Evolutionary conservation across 2,113 vertebrate species (phyloP).

Genomic region (Protobothrops mucrosquamatus): DNA sequence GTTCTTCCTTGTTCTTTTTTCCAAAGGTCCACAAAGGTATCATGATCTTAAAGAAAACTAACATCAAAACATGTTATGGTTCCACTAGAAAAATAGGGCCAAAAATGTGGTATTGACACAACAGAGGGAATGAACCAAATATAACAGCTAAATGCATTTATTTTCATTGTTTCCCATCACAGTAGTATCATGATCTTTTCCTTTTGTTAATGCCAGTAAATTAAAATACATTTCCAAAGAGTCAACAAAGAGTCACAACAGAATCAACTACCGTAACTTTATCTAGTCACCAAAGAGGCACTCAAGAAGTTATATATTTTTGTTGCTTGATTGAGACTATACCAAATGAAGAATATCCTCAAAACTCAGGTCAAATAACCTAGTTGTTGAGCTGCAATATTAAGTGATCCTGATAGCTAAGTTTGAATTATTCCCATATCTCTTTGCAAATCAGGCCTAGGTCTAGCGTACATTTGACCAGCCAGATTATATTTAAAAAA

Average conservation of each 20-base stretch:
- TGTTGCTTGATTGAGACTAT: not conserved
- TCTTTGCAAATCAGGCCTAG: not conserved
- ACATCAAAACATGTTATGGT: not conserved
- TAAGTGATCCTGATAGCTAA: not conserved
- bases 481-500: not conserved
- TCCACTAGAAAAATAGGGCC: too few species aligned
- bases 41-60: not conserved
- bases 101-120: not conserved
- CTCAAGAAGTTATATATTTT: not conserved
- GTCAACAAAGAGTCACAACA: not conserved
- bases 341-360: not conserved
- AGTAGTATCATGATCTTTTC: not conserved
- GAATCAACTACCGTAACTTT: not conserved
- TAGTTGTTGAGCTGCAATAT: not conserved
- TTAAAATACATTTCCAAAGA: not conserved
- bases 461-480: not conserved
- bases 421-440: not conserved
- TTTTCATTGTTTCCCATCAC: not conserved
- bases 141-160: not conserved
- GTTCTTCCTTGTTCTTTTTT: not conserved
- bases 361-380: not conserved
- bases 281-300: not conserved
- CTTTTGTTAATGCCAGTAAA: not conserved
- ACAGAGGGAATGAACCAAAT: not conserved
- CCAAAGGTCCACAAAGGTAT: not conserved